These are phyloP conservation scores for Heliconius aoede DNA, from an alignment of 2,888 invertebrate species.

Conservation along the genomic window DNA sequence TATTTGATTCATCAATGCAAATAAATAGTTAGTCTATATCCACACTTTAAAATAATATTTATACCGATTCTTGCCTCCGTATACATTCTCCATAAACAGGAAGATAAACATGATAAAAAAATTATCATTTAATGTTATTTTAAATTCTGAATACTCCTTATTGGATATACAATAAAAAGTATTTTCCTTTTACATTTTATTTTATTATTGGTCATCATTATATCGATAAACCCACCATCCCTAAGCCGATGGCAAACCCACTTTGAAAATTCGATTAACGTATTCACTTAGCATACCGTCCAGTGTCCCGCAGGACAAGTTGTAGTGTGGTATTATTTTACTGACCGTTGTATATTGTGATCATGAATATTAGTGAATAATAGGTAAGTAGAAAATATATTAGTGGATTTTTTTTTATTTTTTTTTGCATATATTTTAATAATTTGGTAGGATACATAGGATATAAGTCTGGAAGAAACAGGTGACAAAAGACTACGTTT, in stretches of 20 bases:
- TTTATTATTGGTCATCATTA: background rate
- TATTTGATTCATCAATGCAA: too few relatives aligned
- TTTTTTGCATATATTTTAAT: too few relatives aligned
- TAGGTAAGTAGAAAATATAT: constrained; percentile 14
- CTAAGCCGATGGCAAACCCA: constrained; percentile 62
- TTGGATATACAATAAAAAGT: too few relatives aligned
- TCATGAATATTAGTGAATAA: constrained; percentile 30
- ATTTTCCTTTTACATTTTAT: too few relatives aligned
- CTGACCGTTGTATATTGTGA: constrained; percentile 36
- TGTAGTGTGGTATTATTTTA: constrained; percentile 50
- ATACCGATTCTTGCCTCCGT: too few relatives aligned
- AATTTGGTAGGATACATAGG: background rate
- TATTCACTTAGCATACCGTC: constrained; percentile 71
- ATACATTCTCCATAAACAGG: too few relatives aligned
- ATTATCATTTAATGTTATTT: too few relatives aligned
- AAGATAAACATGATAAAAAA: too few relatives aligned
- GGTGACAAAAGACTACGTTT: background rate
- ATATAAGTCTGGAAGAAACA: background rate
- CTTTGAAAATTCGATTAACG: constrained; percentile 80
- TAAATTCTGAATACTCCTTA: too few relatives aligned
- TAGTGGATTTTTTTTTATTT: background rate
- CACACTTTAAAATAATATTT: too few relatives aligned
- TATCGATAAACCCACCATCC: constrained; percentile 45
- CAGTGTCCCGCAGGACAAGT: constrained; percentile 71
- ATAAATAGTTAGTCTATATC: too few relatives aligned